A percentile compares a stretch with the other conserved stretches of the same genome.
phyloP scores from a whole-genome alignment of 2,888 invertebrate genomes.

The Acanthosepion pharaonis region DNA sequence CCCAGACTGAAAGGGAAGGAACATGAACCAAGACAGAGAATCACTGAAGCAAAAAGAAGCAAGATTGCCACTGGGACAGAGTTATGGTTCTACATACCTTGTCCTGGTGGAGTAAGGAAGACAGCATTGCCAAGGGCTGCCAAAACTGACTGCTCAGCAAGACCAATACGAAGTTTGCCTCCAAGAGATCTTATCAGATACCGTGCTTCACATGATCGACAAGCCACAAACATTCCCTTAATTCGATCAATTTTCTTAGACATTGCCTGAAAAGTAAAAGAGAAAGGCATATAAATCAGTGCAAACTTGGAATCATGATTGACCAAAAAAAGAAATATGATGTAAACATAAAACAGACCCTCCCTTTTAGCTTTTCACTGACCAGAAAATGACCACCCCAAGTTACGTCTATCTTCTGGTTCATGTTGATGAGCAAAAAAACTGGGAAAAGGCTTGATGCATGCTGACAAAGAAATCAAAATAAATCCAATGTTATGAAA shows the following conservation, averaged over 20 bases:
- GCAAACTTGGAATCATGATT: background rate
- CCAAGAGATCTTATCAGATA: conserved; percentile 91
- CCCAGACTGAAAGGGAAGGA: no score
- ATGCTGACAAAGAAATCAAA: no score
- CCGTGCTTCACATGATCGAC: conserved; percentile 87
- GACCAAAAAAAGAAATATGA: background rate
- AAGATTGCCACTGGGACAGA: no score
- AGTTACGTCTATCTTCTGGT: no score
- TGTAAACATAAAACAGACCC: background rate
- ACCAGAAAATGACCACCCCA: no score
- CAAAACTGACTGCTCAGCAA: conserved; percentile 96
- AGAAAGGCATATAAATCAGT: background rate
- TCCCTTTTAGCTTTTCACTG: no score
- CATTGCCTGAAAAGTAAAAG: conserved; percentile 71
- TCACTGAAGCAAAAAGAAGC: no score
- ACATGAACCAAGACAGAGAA: no score
- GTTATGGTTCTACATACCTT: conserved; percentile 71
- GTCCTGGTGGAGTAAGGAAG: conserved; percentile 84
- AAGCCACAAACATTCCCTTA: conserved; percentile 92
- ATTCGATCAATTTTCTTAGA: conserved; percentile 92
- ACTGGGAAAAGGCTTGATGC: no score
- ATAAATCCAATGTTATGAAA: no score
- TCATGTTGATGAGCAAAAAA: no score
- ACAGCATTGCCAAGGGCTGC: conserved; percentile 90
- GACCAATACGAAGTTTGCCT: conserved; percentile 94